phyloP scores from a whole-genome alignment of 1,140 invertebrate genomes.

The Aplysia californica region DNA sequence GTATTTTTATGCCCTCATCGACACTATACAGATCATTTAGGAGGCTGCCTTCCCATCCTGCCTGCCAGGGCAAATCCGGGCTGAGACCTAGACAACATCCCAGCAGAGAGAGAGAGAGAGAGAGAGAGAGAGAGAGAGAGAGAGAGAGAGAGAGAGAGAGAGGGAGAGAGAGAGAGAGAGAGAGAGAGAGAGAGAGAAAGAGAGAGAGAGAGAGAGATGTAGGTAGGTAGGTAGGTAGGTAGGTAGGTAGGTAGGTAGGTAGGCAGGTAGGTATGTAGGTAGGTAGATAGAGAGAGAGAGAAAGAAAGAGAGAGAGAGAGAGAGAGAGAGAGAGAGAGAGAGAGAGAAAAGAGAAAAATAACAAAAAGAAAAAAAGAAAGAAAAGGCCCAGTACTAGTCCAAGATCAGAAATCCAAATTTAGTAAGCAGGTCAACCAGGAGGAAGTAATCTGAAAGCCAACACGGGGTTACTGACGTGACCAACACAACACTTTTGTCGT shows the following conservation, averaged over 20 bases:
- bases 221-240: too few relatives aligned
- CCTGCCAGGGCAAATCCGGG: not conserved
- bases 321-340: constrained; percentile 13
- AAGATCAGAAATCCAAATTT: not conserved
- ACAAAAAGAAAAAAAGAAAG: not conserved
- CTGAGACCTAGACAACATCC: not conserved
- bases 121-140: not conserved
- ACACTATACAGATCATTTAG: not conserved
- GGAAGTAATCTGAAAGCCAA: not conserved
- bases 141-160: not conserved
- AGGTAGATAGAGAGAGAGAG: too few relatives aligned
- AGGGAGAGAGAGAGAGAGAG: not conserved
- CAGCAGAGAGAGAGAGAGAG: not conserved
- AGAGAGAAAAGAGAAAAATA: too few relatives aligned
- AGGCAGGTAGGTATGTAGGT: too few relatives aligned
- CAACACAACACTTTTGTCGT: not conserved
- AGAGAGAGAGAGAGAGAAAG: not conserved
- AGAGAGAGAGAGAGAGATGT: not conserved
- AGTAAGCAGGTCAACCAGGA: not conserved
- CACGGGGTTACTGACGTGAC: not conserved
- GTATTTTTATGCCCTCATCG: not conserved
- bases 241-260: too few relatives aligned
- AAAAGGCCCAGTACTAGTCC: not conserved
- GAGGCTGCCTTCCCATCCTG: not conserved
- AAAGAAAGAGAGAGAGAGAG: constrained; percentile 14